phyloP scores from a whole-genome alignment of 2,888 invertebrate species.

The Schrankia costaestrigalis region DNA sequence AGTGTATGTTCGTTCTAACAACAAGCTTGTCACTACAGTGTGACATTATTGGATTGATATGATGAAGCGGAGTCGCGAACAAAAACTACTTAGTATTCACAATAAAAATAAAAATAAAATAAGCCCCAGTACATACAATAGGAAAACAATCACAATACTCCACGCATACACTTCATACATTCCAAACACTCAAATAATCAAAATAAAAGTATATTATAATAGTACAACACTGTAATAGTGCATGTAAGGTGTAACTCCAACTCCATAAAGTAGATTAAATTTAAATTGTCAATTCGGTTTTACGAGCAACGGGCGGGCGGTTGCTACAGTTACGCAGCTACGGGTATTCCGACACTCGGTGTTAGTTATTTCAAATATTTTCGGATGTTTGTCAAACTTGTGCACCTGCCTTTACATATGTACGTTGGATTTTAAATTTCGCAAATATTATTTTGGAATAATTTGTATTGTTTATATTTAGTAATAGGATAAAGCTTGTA shows the following conservation, averaged over 20 bases:
- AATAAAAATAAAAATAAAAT: too few species aligned
- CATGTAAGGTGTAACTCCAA: conserved; percentile 49
- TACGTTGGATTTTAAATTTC: too few species aligned
- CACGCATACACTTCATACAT: conserved; percentile 11
- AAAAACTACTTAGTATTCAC: too few species aligned
- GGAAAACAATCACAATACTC: background rate
- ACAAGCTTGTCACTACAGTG: too few species aligned
- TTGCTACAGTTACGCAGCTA: conserved; percentile 35
- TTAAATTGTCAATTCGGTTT: conserved; percentile 74
- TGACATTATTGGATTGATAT: too few species aligned
- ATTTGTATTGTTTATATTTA: too few species aligned
- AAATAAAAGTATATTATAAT: conserved; percentile 44
- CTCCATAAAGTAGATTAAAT: conserved; percentile 73
- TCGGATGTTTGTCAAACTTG: conserved; percentile 32
- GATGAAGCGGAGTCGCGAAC: too few species aligned
- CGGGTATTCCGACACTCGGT: conserved; percentile 25
- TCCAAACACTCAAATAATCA: conserved; percentile 31
- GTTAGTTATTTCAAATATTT: conserved; percentile 39
- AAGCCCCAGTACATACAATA: background rate
- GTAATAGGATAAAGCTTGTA: too few species aligned
- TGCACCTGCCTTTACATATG: conserved; percentile 30
- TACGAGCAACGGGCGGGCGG: conserved; percentile 54
- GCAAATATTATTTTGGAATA: too few species aligned
- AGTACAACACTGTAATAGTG: conserved; percentile 53
- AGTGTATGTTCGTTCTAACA: too few species aligned